A percentile compares a stretch with the other conserved stretches of the same genome.
Evolutionary conservation across 2,113 vertebrate genomes (phyloP).

Genomic region (Numenius arquata): DNA sequence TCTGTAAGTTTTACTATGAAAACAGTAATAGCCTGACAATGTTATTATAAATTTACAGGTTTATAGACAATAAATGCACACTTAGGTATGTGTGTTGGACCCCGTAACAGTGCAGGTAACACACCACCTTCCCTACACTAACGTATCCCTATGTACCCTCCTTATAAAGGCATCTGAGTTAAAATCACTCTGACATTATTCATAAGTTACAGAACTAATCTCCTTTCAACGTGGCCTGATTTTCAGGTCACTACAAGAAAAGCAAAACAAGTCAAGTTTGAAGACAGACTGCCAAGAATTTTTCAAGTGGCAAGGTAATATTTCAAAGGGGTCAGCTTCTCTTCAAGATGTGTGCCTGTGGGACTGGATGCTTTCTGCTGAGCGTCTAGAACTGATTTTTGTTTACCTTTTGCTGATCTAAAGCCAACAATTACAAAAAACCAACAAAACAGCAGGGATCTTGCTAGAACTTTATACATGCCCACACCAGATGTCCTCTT

Average conservation of each 20-base stretch:
- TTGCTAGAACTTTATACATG: background rate
- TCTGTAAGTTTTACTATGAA: background rate
- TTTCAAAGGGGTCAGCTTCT: background rate
- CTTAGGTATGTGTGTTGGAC: background rate
- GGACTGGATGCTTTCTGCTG: background rate
- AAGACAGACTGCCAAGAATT: constrained; percentile 7
- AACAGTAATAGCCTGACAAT: background rate
- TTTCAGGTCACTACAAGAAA: constrained; percentile 2
- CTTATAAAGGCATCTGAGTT: background rate
- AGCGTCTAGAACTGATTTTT: background rate
- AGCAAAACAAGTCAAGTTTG: constrained; percentile 16
- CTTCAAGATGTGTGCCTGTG: background rate
- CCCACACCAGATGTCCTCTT: background rate
- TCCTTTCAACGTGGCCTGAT: background rate
- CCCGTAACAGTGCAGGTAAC: background rate
- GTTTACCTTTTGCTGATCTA: constrained; percentile 10
- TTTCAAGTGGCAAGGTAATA: background rate
- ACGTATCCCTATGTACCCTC: background rate
- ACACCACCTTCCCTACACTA: background rate
- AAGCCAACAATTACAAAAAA: background rate
- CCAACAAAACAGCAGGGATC: background rate
- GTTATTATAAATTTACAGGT: background rate
- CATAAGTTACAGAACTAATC: background rate
- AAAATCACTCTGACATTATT: background rate
- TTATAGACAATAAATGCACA: background rate